Evolutionary conservation across 1,140 invertebrate genomes (phyloP).

Genomic region (Sinonovacula constricta): DNA sequence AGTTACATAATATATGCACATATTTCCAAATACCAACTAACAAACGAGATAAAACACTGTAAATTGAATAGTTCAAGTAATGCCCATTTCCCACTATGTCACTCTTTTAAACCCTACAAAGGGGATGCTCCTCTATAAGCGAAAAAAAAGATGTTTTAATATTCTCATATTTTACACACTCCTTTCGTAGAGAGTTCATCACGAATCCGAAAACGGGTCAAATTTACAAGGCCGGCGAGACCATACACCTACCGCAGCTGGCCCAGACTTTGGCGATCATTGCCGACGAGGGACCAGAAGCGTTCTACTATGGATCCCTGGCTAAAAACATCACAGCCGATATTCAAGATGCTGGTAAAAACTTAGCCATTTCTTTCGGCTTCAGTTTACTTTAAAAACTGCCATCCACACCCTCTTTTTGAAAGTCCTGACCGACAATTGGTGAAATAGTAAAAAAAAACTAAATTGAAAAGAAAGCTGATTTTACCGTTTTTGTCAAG

Average conservation of each 20-base stretch:
- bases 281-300: neutral
- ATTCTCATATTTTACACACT: no score
- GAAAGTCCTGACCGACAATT: neutral
- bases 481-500: no score
- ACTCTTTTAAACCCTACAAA: no score
- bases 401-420: neutral
- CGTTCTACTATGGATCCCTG: neutral
- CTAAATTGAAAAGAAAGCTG: neutral
- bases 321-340: neutral
- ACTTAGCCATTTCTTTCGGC: no score
- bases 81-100: no score
- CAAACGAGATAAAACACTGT: no score
- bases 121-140: no score
- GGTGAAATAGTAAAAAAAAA: neutral
- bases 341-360: neutral
- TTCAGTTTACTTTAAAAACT: no score
- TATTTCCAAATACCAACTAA: no score
- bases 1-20: no score
- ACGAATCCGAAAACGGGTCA: neutral
- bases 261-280: neutral
- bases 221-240: neutral
- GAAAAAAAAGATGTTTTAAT: no score
- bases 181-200: constrained; percentile 80
- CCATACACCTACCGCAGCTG: neutral
- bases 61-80: no score